These are phyloP conservation scores for Dorcus parallelipipedus DNA, from an alignment of 2,888 invertebrate genomes.

Conservation along the genomic window DNA sequence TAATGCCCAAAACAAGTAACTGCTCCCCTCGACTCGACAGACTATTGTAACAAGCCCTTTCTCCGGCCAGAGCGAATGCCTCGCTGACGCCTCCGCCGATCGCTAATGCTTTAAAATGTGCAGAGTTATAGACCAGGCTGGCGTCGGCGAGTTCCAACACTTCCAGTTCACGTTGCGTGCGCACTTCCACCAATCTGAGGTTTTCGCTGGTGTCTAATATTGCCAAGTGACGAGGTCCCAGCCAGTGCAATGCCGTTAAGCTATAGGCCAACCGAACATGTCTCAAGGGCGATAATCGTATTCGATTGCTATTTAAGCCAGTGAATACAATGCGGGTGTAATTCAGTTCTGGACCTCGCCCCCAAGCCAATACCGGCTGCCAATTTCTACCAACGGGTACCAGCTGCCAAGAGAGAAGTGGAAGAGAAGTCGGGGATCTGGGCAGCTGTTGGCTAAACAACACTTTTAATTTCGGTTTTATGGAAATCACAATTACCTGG, in stretches of 20 bases:
- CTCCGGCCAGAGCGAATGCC: constrained; percentile 71
- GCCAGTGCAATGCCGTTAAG: constrained; percentile 74
- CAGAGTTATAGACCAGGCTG: constrained; percentile 81
- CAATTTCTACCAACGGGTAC: constrained; percentile 75
- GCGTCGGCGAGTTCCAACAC: constrained; percentile 76
- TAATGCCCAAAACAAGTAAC: constrained; percentile 65
- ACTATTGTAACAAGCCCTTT: constrained; percentile 73
- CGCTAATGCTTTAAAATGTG: constrained; percentile 86
- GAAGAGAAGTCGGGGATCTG: constrained; percentile 71
- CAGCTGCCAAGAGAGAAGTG: constrained; percentile 90
- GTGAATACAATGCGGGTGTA: constrained; percentile 71
- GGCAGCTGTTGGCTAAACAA: constrained; percentile 74
- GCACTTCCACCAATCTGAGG: constrained; percentile 84
- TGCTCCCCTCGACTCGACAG: constrained; percentile 66
- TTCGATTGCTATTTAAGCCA: constrained; percentile 52
- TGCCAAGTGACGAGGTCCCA: constrained; percentile 79
- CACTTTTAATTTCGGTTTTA: constrained; percentile 73
- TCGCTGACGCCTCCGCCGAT: constrained; percentile 91
- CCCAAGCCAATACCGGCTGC: constrained; percentile 84
- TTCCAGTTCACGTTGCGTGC: constrained; percentile 82
- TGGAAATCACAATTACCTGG: constrained; percentile 72
- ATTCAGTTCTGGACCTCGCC: constrained; percentile 76
- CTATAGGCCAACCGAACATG: constrained; percentile 70
- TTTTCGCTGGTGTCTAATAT: constrained; percentile 83
- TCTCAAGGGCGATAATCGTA: constrained; percentile 60